Percentiles rank a stretch among this genome's conserved stretches.
These are phyloP conservation scores for Pipa parva DNA, from an alignment of 2,113 vertebrate species.

Conservation along the genomic window DNA sequence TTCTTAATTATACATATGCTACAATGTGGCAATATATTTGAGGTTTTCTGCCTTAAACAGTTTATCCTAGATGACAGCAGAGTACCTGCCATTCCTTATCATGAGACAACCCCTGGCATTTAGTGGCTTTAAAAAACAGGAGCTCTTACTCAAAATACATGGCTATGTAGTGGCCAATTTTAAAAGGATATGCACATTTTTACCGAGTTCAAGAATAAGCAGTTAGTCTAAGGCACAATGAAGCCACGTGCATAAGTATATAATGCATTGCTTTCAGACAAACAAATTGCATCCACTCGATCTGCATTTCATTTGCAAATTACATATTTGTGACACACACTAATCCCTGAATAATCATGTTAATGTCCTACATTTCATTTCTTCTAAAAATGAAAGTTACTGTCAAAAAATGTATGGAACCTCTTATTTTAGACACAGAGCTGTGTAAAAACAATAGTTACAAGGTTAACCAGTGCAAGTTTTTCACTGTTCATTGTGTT, in stretches of 20 bases:
- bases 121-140: slow-evolving; percentile 6
- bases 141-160: slow-evolving; percentile 45
- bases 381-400: neutral
- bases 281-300: slow-evolving; percentile 47
- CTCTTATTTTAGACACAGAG: neutral
- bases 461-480: slow-evolving; percentile 56
- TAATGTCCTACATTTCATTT: slow-evolving; percentile 53
- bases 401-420: neutral
- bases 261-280: slow-evolving; percentile 47
- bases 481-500: slow-evolving; percentile 37
- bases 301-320: slow-evolving; percentile 47
- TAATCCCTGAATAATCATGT: slow-evolving; percentile 66
- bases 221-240: slow-evolving; percentile 69
- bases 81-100: too few species aligned
- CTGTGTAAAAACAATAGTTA: slow-evolving; percentile 31
- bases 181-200: slow-evolving; percentile 39
- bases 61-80: too few species aligned
- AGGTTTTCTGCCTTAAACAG: too few species aligned
- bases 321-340: slow-evolving; percentile 46
- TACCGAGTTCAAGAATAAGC: slow-evolving; percentile 49
- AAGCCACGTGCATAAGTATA: slow-evolving; percentile 47
- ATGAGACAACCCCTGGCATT: too few species aligned
- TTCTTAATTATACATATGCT: too few species aligned
- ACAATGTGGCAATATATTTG: too few species aligned
- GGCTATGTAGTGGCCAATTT: slow-evolving; percentile 46